Evolutionary conservation across 2,797 vertebrate genomes (phyloP).

Genomic region (Apogon hyalosoma): DNA sequence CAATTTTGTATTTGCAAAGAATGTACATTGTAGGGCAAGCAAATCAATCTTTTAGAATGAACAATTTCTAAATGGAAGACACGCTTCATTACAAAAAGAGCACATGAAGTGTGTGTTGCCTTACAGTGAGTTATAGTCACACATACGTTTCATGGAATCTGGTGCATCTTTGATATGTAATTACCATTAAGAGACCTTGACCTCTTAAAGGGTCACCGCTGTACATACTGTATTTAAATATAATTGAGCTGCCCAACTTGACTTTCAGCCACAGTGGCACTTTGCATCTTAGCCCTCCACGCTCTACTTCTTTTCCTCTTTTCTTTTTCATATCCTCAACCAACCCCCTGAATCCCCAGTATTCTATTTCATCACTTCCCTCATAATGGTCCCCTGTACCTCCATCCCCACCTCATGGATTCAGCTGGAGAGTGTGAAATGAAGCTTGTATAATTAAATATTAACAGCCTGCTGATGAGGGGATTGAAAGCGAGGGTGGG

Average conservation of each 20-base stretch:
- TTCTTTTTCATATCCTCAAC: slow-evolving; percentile 34
- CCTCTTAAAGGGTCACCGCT: too few relatives aligned
- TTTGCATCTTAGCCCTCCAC: slow-evolving; percentile 20
- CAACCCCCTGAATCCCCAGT: slow-evolving; percentile 13
- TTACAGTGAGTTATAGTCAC: too few relatives aligned
- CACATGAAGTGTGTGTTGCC: too few relatives aligned
- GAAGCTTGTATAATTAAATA: slow-evolving; percentile 84
- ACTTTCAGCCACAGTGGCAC: slow-evolving; percentile 11
- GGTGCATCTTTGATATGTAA: too few relatives aligned
- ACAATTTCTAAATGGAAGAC: too few relatives aligned
- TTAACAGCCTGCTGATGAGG: slow-evolving; percentile 82
- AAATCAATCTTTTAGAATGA: too few relatives aligned
- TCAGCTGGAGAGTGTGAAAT: slow-evolving; percentile 71
- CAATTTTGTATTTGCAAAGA: too few relatives aligned
- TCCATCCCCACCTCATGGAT: slow-evolving; percentile 60
- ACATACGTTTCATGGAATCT: too few relatives aligned
- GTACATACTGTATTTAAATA: too few relatives aligned
- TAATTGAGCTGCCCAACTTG: slow-evolving; percentile 10
- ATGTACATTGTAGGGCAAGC: too few relatives aligned
- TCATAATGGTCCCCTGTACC: slow-evolving; percentile 49
- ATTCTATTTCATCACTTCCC: slow-evolving; percentile 59
- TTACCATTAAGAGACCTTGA: too few relatives aligned
- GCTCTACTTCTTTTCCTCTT: slow-evolving; percentile 25
- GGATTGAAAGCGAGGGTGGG: slow-evolving; percentile 70
- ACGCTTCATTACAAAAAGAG: too few relatives aligned